A percentile compares a stretch with the other conserved stretches of the same genome.
Conservation (phyloP, 2,113 vertebrate genomes). For the Excalfactoria chinensis region DNA sequence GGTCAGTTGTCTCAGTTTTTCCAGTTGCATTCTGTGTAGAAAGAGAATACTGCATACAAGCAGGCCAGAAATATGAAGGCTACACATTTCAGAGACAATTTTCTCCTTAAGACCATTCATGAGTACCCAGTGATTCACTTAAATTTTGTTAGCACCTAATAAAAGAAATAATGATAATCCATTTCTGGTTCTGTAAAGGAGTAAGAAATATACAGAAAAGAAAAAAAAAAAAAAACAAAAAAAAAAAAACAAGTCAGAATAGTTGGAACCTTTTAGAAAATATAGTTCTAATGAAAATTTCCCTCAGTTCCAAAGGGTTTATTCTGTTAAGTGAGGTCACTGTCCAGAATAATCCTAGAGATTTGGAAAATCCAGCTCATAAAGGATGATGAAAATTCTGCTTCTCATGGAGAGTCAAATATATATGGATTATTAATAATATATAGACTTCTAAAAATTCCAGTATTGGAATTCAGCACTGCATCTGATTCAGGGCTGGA, state of each 20-base stretch:
- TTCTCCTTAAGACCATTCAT: not conserved
- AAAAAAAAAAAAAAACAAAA: not conserved
- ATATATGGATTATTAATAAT: not conserved
- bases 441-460: not conserved
- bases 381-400: not conserved
- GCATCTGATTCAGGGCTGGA: not conserved
- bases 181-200: not conserved
- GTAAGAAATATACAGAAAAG: not conserved
- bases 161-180: not conserved
- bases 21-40: not conserved
- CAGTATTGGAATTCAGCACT: not conserved
- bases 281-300: not conserved
- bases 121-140: not conserved
- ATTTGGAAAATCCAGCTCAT: not conserved
- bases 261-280: not conserved
- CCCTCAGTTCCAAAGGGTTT: not conserved
- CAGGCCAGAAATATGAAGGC: not conserved
- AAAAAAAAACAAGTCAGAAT: not conserved
- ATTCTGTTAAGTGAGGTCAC: not conserved
- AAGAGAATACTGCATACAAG: not conserved
- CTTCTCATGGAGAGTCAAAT: not conserved
- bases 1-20: not conserved
- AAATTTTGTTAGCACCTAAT: not conserved
- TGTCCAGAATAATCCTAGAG: not conserved
- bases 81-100: not conserved